Percentiles rank a stretch among this genome's conserved stretches.
These are phyloP conservation scores for Mythimna pallens DNA, from an alignment of 2,888 invertebrate genomes.

Conservation along the genomic window DNA sequence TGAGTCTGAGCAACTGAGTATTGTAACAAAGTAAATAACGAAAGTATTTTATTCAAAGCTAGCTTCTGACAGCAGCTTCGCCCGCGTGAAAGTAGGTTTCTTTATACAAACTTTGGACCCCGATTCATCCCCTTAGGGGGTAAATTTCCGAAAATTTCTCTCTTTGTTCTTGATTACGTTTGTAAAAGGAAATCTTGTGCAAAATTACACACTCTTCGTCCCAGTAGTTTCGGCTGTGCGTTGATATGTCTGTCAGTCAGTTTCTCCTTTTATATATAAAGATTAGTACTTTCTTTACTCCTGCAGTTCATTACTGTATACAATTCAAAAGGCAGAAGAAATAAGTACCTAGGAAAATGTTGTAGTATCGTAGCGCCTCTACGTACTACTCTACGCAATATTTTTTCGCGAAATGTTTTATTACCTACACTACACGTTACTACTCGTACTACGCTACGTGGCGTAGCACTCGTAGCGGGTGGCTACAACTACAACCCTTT, in stretches of 20 bases:
- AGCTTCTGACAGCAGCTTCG: neutral
- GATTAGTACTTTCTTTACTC: neutral
- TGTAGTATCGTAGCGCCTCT: conserved; percentile 33
- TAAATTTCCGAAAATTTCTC: too few relatives aligned
- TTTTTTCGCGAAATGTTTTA: conserved; percentile 25
- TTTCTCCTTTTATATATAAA: too few relatives aligned
- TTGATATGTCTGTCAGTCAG: too few relatives aligned
- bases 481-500: conserved; percentile 14
- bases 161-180: too few relatives aligned
- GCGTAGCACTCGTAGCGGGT: conserved; percentile 42
- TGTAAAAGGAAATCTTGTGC: too few relatives aligned
- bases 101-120: too few relatives aligned
- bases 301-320: neutral
- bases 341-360: neutral
- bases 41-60: too few relatives aligned
- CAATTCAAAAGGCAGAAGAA: neutral
- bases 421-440: conserved; percentile 21
- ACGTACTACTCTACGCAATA: conserved; percentile 29
- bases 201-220: too few relatives aligned
- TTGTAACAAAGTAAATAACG: too few relatives aligned
- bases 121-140: too few relatives aligned
- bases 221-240: too few relatives aligned
- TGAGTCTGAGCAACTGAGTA: neutral
- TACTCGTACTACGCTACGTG: conserved; percentile 16
- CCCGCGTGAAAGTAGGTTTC: too few relatives aligned